A percentile compares a stretch with the other conserved stretches of the same genome.
phyloP scores from a whole-genome alignment of 2,888 invertebrate genomes.

The Mesorhabditis belari region DNA sequence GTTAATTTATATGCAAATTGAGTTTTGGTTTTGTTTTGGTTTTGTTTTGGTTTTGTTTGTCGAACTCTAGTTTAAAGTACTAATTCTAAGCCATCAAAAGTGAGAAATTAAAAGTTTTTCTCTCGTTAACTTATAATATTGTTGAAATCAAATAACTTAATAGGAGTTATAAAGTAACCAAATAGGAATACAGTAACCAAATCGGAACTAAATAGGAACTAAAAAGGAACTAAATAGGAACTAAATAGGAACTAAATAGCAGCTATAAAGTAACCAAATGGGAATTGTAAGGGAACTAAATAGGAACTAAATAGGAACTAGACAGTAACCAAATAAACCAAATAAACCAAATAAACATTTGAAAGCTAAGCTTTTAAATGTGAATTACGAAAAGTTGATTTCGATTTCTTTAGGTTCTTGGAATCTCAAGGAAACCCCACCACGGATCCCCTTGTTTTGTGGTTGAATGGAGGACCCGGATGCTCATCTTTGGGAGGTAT shows the following conservation, averaged over 20 bases:
- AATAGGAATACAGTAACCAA: no score
- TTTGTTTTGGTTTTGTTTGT: no score
- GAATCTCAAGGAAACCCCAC: constrained; percentile 51
- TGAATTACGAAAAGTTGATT: background rate
- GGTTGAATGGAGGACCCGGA: constrained; percentile 56
- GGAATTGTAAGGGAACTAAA: no score
- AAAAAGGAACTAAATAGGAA: no score
- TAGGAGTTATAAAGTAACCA: no score
- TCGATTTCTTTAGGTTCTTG: constrained; percentile 42
- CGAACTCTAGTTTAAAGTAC: no score
- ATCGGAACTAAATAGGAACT: no score
- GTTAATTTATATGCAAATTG: no score
- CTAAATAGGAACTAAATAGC: no score
- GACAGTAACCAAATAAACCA: background rate
- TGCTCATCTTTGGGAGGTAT: constrained; percentile 37
- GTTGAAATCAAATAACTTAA: background rate
- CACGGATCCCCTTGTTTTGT: constrained; percentile 54
- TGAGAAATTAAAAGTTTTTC: background rate
- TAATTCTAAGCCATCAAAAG: background rate
- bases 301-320: background rate
- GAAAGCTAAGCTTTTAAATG: constrained; percentile 7
- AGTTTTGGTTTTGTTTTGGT: no score
- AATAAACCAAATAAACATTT: background rate
- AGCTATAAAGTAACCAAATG: no score
- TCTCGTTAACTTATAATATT: no score